Evolutionary conservation across 2,797 vertebrate species (phyloP), one percentile per base, ranked within the genome.

Genomic region (Anguilla anguilla): DNA sequence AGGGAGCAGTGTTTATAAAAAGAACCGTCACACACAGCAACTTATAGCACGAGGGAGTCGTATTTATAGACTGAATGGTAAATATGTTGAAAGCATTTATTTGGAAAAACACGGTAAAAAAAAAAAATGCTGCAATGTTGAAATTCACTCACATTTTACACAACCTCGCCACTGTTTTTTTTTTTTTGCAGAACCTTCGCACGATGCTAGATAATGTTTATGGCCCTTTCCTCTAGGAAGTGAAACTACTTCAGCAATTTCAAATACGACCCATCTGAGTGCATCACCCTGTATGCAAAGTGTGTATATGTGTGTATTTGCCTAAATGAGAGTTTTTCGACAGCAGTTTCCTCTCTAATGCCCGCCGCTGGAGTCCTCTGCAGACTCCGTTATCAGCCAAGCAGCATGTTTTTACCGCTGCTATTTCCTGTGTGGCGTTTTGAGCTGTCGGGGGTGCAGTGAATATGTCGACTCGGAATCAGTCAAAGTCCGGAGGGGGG

Each of bases 351-450:
- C 74, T 6, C 3, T 19, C 4, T 39, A 77, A 43, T 35, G n/a
- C 6, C 7, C 64, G n/a, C 6, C n/a, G 67, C 31, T 7, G n/a
- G 25, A 17, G 28, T 72, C 67, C 67, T 28, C n/a, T 19, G 74
- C 74, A 39, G 35, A 43, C 35, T 39, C 39, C 31, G 6, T 77
- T 43, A 77, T 46, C 74, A 77, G 35, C 6, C 3, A 17, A 1
- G 13, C 2, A 77, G 13, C n/a, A 25, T 67, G 22, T 67, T n/a
- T 22, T 43, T 19, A 0, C 7, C 39, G 77, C 69, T 28, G 51
- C 22, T 17, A 79, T 69, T 87, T 64, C 59, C 82, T 86, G 22
- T 0, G 6, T 89, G 77, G 83, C 39, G 31, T 88, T 64, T 85
- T n/a, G 31, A 49, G 57, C 53, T 49, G 39, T 77, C 51, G 22